These are phyloP conservation scores for Glomeris maerens DNA, from an alignment of 1,140 invertebrate species.

Conservation along the genomic window DNA sequence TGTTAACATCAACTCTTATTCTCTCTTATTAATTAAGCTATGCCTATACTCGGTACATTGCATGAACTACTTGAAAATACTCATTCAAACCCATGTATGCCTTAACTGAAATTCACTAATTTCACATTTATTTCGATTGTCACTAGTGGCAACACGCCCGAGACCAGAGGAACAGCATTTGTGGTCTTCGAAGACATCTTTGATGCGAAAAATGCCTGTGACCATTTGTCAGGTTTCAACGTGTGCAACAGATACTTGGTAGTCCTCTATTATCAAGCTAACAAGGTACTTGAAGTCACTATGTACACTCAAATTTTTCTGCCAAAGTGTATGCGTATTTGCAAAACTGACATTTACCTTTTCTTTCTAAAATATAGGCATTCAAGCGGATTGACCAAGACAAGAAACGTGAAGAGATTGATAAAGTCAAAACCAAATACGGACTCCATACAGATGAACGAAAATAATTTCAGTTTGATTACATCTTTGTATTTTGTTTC, in stretches of 20 bases:
- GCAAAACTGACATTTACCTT: not conserved
- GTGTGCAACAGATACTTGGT: slow-evolving; percentile 97
- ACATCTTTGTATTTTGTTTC: too few species aligned
- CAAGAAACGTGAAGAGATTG: slow-evolving; percentile 92
- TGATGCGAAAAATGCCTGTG: slow-evolving; percentile 99
- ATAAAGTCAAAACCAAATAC: slow-evolving; percentile 93
- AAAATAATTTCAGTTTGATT: too few species aligned
- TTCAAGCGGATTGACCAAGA: slow-evolving; percentile 94
- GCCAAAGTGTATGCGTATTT: not conserved
- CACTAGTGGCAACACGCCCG: slow-evolving; percentile 86
- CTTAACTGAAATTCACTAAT: too few species aligned
- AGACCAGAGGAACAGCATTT: slow-evolving; percentile 96
- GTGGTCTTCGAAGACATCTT: slow-evolving; percentile 99
- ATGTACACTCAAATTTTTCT: slow-evolving; percentile 3
- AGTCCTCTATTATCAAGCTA: slow-evolving; percentile 89
- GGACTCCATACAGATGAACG: slow-evolving; percentile 39
- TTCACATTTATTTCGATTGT: slow-evolving; percentile 17
- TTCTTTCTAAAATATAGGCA: slow-evolving; percentile 38
- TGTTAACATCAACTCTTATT: too few species aligned
- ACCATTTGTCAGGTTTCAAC: slow-evolving; percentile 97
- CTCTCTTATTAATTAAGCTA: too few species aligned
- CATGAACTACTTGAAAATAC: too few species aligned
- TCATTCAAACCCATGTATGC: too few species aligned
- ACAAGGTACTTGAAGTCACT: slow-evolving; percentile 37
- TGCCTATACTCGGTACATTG: too few species aligned